Evolutionary conservation across 2,888 invertebrate species (phyloP), one percentile per base, ranked within the genome.

Genomic region (Philonicus albiceps): DNA sequence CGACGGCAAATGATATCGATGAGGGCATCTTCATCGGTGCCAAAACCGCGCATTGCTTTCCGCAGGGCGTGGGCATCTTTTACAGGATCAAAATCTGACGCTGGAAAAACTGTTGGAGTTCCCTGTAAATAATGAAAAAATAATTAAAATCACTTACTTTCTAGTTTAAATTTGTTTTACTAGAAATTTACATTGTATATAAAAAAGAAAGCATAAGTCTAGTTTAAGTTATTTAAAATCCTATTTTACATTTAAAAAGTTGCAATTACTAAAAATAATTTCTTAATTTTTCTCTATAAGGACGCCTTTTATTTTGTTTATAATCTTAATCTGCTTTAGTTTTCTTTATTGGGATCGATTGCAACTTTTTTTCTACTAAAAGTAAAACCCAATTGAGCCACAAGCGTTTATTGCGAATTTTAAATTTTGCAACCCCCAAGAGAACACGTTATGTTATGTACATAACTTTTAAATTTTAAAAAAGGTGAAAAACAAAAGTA

Each of bases 41-140:
- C 97, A 64, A 92, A 92, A 27, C 97, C 98, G 93, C 97, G 97
- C 98, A 98, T 98, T 0, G 98, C 97, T 90, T 96, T 96, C n/a
- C 97, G 94, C 31, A 98, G 93, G 1, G 95, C 93, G 89, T 96
- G 95, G 0, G 97, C 97, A 94, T 97, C 97, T 11, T 93, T 94
- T 40, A 96, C 94, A 4, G 97, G 94, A 90, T 97, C 95, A 92
- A 97, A 97, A 0, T 95, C 95, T 88, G 95, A 94, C n/a, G 93
- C 95, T 7, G 97, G 95, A 53, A 94, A 93, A 43, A 97, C 94
- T 5, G 97, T 97, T 86, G 97, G 96, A 86, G 91, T 91, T 84
- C 92, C 92, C 92, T 92, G 74, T 11, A 89, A 87, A 37, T 37
- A 49, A 49, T 19, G 2, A 5, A 16, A n/a, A 49, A 49, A n/a